Evolutionary conservation across 2,797 vertebrate genomes (phyloP).

Genomic region (Fundulus diaphanus): DNA sequence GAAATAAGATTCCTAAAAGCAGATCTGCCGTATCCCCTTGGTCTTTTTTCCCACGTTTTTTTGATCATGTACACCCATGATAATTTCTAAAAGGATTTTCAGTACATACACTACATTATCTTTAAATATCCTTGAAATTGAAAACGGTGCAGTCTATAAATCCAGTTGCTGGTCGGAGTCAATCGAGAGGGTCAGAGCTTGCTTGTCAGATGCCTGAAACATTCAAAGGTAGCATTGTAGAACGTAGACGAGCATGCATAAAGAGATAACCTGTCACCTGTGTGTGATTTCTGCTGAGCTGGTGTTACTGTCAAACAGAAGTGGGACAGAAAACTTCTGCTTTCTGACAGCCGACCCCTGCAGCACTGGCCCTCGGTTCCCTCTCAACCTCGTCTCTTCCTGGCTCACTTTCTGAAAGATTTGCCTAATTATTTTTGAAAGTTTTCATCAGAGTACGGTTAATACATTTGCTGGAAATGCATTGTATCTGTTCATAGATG

Average conservation of each 20-base stretch:
- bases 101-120: too few relatives aligned
- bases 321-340: neutral
- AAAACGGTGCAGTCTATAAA: constrained; percentile 18
- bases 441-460: constrained; percentile 17
- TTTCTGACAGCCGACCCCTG: constrained; percentile 1
- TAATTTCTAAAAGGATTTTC: constrained; percentile 17
- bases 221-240: constrained; percentile 33
- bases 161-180: constrained; percentile 8
- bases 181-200: constrained; percentile 28
- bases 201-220: constrained; percentile 44
- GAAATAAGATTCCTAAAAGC: constrained; percentile 3
- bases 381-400: neutral
- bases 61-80: neutral
- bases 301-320: constrained; percentile 52
- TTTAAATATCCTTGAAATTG: too few relatives aligned
- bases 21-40: neutral
- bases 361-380: neutral
- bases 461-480: constrained; percentile 25
- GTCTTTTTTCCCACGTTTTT: neutral
- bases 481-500: neutral
- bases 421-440: constrained; percentile 12
- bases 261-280: constrained; percentile 30
- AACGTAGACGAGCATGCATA: constrained; percentile 24
- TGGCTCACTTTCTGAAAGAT: constrained; percentile 17
- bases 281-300: constrained; percentile 56